A percentile compares a stretch with the other conserved stretches of the same genome.
Evolutionary conservation across 1,140 invertebrate species (phyloP).

Genomic region (Lepidurus apus): DNA sequence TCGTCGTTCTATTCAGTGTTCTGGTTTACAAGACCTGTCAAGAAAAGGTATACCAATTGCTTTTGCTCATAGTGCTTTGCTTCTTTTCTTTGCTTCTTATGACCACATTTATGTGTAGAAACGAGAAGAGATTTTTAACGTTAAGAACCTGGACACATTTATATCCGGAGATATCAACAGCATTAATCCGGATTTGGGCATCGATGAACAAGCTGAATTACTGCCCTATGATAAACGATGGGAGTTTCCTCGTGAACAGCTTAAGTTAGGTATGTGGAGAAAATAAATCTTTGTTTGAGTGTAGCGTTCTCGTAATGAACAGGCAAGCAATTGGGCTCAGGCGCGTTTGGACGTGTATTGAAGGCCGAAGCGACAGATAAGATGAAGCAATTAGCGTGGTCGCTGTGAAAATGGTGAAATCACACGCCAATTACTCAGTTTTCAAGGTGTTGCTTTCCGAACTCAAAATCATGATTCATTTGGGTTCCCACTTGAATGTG

Average conservation of each 20-base stretch:
- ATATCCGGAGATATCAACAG: conserved; percentile 70
- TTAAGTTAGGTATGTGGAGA: conserved; percentile 60
- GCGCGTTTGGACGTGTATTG: conserved; percentile 87
- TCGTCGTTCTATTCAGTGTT: conserved; percentile 47
- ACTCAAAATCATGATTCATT: no score
- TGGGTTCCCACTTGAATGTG: no score
- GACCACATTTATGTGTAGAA: conserved; percentile 32
- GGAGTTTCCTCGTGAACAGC: conserved; percentile 73
- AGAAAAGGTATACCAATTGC: conserved; percentile 49
- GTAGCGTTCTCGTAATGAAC: conserved; percentile 16
- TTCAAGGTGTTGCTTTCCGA: no score
- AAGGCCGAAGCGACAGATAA: conserved; percentile 79
- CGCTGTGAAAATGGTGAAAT: no score
- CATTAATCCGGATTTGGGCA: conserved; percentile 78
- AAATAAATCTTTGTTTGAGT: not conserved
- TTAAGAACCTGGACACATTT: conserved; percentile 51
- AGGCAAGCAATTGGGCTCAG: conserved; percentile 79
- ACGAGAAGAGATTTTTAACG: conserved; percentile 33
- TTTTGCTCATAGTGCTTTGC: conserved; percentile 2
- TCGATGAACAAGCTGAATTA: conserved; percentile 85
- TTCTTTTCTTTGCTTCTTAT: no score
- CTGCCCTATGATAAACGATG: no score
- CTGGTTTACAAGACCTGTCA: conserved; percentile 50
- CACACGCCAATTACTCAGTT: no score
- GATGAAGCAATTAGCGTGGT: no score